These are phyloP conservation scores for Drosophila pegasa DNA, from an alignment of 2,888 invertebrate species.

Conservation along the genomic window DNA sequence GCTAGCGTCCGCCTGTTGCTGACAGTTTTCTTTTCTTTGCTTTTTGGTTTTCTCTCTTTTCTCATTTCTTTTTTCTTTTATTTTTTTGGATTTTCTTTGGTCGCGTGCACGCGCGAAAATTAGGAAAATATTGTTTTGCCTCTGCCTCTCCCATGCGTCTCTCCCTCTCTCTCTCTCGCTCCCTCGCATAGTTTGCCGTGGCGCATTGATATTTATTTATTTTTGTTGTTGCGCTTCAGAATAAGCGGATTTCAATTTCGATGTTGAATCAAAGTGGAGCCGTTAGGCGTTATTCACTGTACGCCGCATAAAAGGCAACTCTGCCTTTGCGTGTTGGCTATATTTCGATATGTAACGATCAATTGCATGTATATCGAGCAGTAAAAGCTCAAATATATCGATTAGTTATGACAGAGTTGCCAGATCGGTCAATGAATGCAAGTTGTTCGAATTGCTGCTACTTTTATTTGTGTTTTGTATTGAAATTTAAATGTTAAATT, in stretches of 20 bases:
- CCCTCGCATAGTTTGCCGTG: constrained; percentile 11
- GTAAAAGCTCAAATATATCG: neutral
- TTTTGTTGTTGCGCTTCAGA: constrained; percentile 28
- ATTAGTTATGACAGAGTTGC: neutral
- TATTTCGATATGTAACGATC: constrained; percentile 3
- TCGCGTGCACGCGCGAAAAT: constrained; percentile 75
- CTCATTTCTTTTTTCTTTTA: constrained; percentile 17
- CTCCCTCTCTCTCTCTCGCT: neutral
- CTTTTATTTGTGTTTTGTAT: too few relatives aligned
- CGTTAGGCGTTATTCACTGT: constrained; percentile 11
- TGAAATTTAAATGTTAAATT: too few relatives aligned
- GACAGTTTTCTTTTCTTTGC: constrained; percentile 73
- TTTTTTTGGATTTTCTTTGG: constrained; percentile 53
- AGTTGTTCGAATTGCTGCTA: too few relatives aligned
- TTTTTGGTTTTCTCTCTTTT: constrained; percentile 35
- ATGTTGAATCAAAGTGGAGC: constrained; percentile 67
- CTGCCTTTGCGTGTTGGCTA: neutral
- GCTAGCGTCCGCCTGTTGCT: constrained; percentile 68
- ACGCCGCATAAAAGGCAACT: neutral
- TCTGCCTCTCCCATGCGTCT: constrained; percentile 5
- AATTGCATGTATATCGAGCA: neutral
- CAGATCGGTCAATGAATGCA: neutral
- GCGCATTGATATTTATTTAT: constrained; percentile 46
- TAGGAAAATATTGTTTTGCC: constrained; percentile 72
- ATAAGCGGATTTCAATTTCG: constrained; percentile 75